phyloP scores from a whole-genome alignment of 2,797 vertebrate genomes.

The Rhodeus uyekii region DNA sequence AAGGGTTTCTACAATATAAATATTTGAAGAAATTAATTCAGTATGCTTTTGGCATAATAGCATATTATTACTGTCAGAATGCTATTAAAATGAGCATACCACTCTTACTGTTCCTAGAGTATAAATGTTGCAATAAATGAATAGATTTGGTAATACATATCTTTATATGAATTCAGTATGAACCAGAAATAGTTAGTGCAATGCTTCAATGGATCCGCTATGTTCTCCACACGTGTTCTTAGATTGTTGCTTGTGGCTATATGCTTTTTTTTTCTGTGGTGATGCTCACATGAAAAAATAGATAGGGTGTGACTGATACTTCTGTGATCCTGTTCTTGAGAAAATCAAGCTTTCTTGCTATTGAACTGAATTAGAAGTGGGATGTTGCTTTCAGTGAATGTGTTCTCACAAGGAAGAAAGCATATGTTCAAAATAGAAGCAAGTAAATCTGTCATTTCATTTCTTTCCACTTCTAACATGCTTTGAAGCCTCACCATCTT shows the following conservation, averaged over 20 bases:
- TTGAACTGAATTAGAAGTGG: constrained; percentile 2
- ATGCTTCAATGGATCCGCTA: not conserved
- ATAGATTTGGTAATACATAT: not conserved
- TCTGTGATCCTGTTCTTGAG: constrained; percentile 11
- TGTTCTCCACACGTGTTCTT: not conserved
- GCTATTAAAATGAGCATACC: not conserved
- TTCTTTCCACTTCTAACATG: constrained; percentile 40
- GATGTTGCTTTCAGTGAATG: constrained; percentile 25
- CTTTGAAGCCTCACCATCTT: constrained; percentile 49
- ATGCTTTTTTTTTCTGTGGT: not conserved
- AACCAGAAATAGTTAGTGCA: not conserved
- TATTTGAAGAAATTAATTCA: not conserved
- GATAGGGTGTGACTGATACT: not conserved
- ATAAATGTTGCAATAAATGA: not conserved
- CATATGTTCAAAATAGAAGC: constrained; percentile 23
- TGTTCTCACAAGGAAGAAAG: constrained; percentile 33
- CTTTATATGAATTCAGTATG: not conserved
- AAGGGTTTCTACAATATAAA: not conserved
- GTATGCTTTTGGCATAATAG: not conserved
- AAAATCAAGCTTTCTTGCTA: constrained; percentile 65
- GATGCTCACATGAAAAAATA: not conserved
- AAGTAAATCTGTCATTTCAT: constrained; percentile 49
- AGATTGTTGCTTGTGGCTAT: not conserved
- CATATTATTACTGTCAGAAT: not conserved
- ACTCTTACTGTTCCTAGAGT: not conserved